Percentiles rank a stretch among this genome's conserved stretches.
phyloP scores from a whole-genome alignment of 2,888 invertebrate genomes.

The Cinara cedri region DNA sequence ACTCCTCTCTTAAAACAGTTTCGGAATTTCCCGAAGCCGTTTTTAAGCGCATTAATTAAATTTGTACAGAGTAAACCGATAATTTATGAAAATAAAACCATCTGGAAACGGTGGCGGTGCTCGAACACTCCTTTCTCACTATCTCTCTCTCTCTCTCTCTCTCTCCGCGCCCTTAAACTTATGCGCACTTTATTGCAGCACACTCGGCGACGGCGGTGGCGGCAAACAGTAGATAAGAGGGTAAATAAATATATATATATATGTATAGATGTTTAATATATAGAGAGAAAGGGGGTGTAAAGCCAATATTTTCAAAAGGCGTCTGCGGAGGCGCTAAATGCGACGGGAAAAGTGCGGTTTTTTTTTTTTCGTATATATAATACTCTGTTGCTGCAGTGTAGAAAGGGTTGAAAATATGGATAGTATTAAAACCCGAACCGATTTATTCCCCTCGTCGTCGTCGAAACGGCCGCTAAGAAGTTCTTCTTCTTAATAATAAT shows the following conservation, averaged over 20 bases:
- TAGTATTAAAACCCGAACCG: conserved; percentile 55
- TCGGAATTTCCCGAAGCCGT: conserved; percentile 56
- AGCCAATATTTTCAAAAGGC: conserved; percentile 57
- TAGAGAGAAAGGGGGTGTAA: conserved; percentile 27
- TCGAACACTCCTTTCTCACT: conserved; percentile 28
- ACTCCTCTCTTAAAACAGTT: conserved; percentile 54
- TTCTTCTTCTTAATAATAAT: conserved; percentile 56
- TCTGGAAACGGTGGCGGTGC: conserved; percentile 55
- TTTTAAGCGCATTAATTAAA: conserved; percentile 57
- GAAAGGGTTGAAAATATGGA: conserved; percentile 57
- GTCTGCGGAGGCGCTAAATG: conserved; percentile 52
- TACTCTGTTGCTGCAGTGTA: not conserved
- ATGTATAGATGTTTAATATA: too few species aligned
- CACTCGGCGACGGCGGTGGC: not conserved
- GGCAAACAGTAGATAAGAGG: conserved; percentile 36
- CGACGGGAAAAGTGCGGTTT: conserved; percentile 55
- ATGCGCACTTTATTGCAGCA: not conserved
- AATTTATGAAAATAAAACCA: conserved; percentile 57
- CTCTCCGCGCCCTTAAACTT: not conserved
- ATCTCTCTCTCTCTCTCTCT: not conserved
- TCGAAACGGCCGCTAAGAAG: conserved; percentile 42
- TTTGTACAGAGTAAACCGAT: conserved; percentile 57
- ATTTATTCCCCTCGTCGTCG: conserved; percentile 44
- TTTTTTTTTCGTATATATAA: conserved; percentile 11
- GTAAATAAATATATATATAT: too few species aligned